These are phyloP conservation scores for Sebastes kiyomatsui DNA, from an alignment of 2,797 vertebrate genomes.

Conservation along the genomic window DNA sequence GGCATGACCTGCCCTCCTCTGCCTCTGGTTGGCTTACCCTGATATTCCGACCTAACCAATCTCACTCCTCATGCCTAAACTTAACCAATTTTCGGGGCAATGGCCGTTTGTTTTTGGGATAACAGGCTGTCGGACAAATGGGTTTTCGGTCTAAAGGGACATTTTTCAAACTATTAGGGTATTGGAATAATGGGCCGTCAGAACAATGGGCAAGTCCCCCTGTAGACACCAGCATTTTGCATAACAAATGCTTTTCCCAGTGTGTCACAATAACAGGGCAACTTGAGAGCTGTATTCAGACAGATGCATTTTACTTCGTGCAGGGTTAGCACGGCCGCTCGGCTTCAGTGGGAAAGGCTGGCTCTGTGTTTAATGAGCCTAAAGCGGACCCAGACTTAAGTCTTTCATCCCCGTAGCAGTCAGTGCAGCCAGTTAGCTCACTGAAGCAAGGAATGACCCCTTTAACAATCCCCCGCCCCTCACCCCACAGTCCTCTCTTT, in stretches of 20 bases:
- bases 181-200: neutral
- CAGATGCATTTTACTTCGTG: constrained; percentile 32
- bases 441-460: constrained; percentile 57
- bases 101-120: neutral
- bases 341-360: constrained; percentile 54
- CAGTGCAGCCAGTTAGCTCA: constrained; percentile 60
- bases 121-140: neutral
- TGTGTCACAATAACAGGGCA: neutral
- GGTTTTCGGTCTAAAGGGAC: too few species aligned
- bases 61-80: too few species aligned
- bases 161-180: neutral
- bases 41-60: too few species aligned
- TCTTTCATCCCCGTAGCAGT: constrained; percentile 61
- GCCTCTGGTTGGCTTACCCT: too few species aligned
- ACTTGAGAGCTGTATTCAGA: constrained; percentile 3
- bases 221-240: neutral
- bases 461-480: constrained; percentile 17
- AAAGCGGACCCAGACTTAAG: constrained; percentile 59
- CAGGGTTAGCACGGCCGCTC: constrained; percentile 32
- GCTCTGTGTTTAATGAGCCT: constrained; percentile 73
- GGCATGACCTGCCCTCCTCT: too few species aligned
- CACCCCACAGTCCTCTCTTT: neutral
- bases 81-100: too few species aligned
- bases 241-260: constrained; percentile 16
- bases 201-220: neutral